Base-by-base conservation (phyloP, 2,888 invertebrate genomes). In the Idaea biselata region DNA sequence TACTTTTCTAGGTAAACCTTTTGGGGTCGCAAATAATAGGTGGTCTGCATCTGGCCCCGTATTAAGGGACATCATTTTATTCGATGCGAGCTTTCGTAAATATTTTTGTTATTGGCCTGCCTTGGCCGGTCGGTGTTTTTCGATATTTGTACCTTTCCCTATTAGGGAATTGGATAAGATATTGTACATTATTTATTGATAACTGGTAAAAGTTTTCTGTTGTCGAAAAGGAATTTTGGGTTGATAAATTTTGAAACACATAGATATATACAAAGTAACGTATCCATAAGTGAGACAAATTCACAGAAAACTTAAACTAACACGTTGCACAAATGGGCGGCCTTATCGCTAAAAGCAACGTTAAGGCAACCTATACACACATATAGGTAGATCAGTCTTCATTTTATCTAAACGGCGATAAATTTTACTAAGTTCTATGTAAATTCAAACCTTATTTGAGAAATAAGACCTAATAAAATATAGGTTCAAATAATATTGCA, bases 11-110 rank as follows among this genome's bases (percentile, higher is more conserved):
- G 79, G 83, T 82, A 81, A 86, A 82, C 82, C 83, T 86, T 88
- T 80, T 72, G 78, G 77, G 81, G 83, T 83, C 87, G 86, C 87
- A 87, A 91, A 91, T 91, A 89, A 91, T 91, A 89, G 90, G 82
- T 81, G 73, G 83, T 84, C 81, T 88, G 88, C 89, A 90, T 86
- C 88, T 90, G 89, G 81, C 85, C 66, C 80, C 81, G 83, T 81
- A 88, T 91, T 91, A 89, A 88, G 90, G 91, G 91, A 90, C 90
- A 90, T 89, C 83, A 89, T 90, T 91, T 84, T 88, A 89, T 90
- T 89, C 86, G 83, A 79, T 82, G 84, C 76, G 85, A 83, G 87
- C 80, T 88, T 82, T 78, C 83, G 90, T 87, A 91, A 91, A 91
- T 88, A 91, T 91, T 90, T 91, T 89, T 91, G 89, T 89, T 89